Conservation (phyloP, 2,888 invertebrate species). For the Pristionchus fissidentatus region DNA sequence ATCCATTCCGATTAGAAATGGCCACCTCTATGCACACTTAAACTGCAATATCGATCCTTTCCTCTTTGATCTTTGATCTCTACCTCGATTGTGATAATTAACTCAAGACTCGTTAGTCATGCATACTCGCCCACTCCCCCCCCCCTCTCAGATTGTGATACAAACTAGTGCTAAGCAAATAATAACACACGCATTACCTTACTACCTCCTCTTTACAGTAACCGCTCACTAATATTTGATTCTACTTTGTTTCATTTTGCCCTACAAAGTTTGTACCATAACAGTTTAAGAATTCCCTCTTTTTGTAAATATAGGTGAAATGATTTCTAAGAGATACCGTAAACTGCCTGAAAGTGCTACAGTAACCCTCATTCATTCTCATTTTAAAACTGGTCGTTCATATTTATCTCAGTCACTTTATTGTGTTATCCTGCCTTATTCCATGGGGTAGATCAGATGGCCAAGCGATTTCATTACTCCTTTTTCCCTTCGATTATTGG, state of each 20-base stretch:
- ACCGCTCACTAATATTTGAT: background rate
- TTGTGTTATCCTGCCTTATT: conserved; percentile 16
- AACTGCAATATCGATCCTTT: background rate
- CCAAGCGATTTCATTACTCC: no score
- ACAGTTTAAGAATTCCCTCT: background rate
- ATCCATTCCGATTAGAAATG: conserved; percentile 71
- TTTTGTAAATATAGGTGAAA: conserved; percentile 3
- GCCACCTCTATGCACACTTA: conserved; percentile 78
- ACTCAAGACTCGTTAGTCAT: background rate
- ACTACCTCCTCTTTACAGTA: background rate
- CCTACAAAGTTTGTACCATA: background rate
- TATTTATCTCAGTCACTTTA: conserved; percentile 30
- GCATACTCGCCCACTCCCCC: background rate
- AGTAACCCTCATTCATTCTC: conserved; percentile 30
- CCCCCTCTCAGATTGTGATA: conserved; percentile 32
- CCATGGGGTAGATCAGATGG: no score
- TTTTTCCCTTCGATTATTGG: no score
- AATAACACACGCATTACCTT: conserved; percentile 18
- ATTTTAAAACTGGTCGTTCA: conserved; percentile 1
- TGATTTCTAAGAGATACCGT: conserved; percentile 12
- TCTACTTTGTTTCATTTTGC: conserved; percentile 25
- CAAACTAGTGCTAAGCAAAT: conserved; percentile 38
- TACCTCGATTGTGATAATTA: conserved; percentile 21
- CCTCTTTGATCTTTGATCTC: conserved; percentile 41
- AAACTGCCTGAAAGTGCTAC: conserved; percentile 25